Percentiles rank a stretch among this genome's conserved stretches.
Conservation (phyloP, 2,113 vertebrate species). For the Pteronura brasiliensis region DNA sequence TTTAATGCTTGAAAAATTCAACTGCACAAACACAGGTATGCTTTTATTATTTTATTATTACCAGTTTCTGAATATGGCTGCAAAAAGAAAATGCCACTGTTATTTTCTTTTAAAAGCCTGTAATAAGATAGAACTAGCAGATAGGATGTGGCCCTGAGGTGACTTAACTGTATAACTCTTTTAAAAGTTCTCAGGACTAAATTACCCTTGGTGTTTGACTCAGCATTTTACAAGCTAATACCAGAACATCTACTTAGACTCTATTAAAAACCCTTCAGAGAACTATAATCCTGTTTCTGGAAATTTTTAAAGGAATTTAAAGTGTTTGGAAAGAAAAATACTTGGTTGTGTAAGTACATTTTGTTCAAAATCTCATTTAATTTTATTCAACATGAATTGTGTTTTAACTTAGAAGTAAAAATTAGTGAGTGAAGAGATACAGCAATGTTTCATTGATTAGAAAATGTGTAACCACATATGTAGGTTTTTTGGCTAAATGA, state of each 20-base stretch:
- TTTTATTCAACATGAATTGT: background rate
- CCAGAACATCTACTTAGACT: constrained; percentile 50
- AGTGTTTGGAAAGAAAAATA: constrained; percentile 14
- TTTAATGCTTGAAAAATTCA: background rate
- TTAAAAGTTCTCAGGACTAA: constrained; percentile 58
- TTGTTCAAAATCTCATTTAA: constrained; percentile 44
- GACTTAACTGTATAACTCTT: constrained; percentile 8
- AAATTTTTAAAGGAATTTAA: background rate
- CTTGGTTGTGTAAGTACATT: background rate
- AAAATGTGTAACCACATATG: background rate
- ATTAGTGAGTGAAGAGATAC: background rate
- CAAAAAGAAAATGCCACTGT: background rate
- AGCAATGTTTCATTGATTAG: background rate
- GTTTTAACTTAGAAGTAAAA: constrained; percentile 38
- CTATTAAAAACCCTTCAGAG: constrained; percentile 54
- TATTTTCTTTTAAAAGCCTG: background rate
- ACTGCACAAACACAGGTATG: background rate
- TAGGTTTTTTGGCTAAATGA: background rate
- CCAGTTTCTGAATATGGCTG: background rate
- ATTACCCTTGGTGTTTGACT: constrained; percentile 65
- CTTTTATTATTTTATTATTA: constrained; percentile 28
- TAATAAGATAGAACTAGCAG: constrained; percentile 1
- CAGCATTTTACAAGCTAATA: constrained; percentile 57
- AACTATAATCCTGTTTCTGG: background rate
- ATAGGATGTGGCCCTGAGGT: constrained; percentile 26